These are phyloP conservation scores for Medauroidea extradentata DNA, from an alignment of 1,140 invertebrate species.

Conservation along the genomic window DNA sequence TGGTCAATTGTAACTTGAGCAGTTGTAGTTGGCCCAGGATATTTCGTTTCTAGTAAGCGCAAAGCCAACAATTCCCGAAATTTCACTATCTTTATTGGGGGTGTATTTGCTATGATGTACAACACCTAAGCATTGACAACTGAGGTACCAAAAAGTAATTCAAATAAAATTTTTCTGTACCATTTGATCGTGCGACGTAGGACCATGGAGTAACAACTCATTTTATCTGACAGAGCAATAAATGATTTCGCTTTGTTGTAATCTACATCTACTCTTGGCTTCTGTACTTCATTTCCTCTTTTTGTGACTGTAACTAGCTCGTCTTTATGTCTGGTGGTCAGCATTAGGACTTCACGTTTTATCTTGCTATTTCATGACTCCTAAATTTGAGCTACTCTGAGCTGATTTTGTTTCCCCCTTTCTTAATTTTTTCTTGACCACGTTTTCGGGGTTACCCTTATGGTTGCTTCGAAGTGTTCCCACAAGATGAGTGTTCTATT, in stretches of 20 bases:
- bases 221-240: slow-evolving; percentile 1
- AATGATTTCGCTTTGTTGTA: slow-evolving; percentile 1
- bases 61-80: too few relatives aligned
- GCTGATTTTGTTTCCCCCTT: too few relatives aligned
- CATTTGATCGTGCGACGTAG: neutral
- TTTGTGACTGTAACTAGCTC: neutral
- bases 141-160: neutral
- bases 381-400: too few relatives aligned
- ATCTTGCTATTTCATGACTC: neutral
- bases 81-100: neutral
- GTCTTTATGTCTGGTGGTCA: neutral
- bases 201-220: neutral
- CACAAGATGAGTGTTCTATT: too few relatives aligned
- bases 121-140: neutral
- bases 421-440: too few relatives aligned
- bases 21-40: too few relatives aligned
- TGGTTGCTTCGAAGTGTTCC: too few relatives aligned
- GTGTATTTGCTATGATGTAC: neutral
- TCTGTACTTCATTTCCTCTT: neutral
- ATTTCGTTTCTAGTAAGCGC: too few relatives aligned
- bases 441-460: too few relatives aligned
- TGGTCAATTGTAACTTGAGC: too few relatives aligned
- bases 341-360: neutral
- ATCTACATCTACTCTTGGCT: neutral
- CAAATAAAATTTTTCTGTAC: slow-evolving; percentile 5